phyloP scores from a whole-genome alignment of 2,888 invertebrate genomes.

The Linyphia triangularis region DNA sequence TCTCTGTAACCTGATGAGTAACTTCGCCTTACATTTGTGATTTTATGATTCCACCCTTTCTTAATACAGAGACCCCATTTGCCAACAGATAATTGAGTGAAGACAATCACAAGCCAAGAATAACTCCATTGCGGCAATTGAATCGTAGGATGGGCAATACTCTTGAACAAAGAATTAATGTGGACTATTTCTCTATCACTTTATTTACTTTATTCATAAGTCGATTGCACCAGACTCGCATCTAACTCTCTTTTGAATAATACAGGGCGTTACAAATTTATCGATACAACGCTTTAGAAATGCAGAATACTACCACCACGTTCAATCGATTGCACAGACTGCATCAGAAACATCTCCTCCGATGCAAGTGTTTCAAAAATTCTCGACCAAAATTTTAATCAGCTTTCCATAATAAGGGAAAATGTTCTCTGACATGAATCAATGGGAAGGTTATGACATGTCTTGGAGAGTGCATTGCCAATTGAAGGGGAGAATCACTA shows the following conservation, averaged over 20 bases:
- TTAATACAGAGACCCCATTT: background rate
- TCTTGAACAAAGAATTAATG: conserved; percentile 24
- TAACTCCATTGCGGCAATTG: conserved; percentile 1
- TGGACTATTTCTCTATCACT: background rate
- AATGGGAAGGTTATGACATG: conserved; percentile 31
- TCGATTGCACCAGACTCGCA: conserved; percentile 24
- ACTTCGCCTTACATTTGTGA: background rate
- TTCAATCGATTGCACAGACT: conserved; percentile 34
- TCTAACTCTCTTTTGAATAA: conserved; percentile 53
- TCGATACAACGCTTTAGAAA: conserved; percentile 41
- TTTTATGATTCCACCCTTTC: background rate
- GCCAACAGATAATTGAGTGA: conserved; percentile 1
- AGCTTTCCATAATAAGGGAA: conserved; percentile 27
- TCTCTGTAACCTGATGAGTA: no score
- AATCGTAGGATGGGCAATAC: conserved; percentile 35
- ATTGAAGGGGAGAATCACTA: conserved; percentile 22
- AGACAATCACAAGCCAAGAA: conserved; percentile 18
- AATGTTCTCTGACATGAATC: conserved; percentile 6
- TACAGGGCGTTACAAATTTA: conserved; percentile 57
- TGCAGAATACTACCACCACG: conserved; percentile 35
- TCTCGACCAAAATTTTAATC: conserved; percentile 58
- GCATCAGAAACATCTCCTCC: no score
- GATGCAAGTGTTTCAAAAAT: conserved; percentile 44
- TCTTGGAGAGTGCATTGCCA: background rate
- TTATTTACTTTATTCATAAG: conserved; percentile 60